phyloP scores from a whole-genome alignment of 1,140 invertebrate genomes.

The Drosophila pseudoobscura region DNA sequence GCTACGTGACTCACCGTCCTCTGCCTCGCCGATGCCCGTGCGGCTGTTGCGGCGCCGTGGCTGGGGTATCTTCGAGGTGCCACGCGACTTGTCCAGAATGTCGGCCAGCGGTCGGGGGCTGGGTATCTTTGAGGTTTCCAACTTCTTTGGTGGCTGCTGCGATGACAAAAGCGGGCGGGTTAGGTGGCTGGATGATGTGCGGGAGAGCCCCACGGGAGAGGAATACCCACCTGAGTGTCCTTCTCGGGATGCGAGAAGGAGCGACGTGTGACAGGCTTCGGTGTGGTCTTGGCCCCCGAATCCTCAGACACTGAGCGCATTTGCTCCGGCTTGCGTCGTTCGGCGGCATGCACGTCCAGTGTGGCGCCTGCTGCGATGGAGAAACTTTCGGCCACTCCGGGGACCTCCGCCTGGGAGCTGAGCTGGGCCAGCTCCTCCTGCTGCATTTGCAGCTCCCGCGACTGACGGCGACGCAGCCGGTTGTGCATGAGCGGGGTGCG shows the following conservation, averaged over 20 bases:
- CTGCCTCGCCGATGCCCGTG: slow-evolving; percentile 43
- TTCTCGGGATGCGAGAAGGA: slow-evolving; percentile 83
- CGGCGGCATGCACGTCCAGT: slow-evolving; percentile 28
- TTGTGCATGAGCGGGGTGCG: slow-evolving; percentile 79
- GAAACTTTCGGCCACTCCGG: neutral
- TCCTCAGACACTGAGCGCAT: slow-evolving; percentile 83
- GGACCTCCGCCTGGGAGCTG: slow-evolving; percentile 3
- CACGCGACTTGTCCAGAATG: slow-evolving; percentile 72
- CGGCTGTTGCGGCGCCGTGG: slow-evolving; percentile 69
- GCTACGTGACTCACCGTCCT: slow-evolving; percentile 66
- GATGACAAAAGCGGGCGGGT: neutral
- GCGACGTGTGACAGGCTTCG: slow-evolving; percentile 76
- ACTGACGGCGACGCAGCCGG: slow-evolving; percentile 69
- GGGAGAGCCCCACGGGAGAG: too few relatives aligned
- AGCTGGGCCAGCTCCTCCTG: slow-evolving; percentile 63
- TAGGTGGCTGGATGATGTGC: too few relatives aligned
- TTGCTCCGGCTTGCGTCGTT: slow-evolving; percentile 77
- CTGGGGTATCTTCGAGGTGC: slow-evolving; percentile 68
- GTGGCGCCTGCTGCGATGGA: neutral
- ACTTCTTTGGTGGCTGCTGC: slow-evolving; percentile 69
- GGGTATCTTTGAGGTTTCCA: slow-evolving; percentile 74
- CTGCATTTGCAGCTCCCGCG: slow-evolving; percentile 69
- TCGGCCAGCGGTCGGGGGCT: slow-evolving; percentile 78
- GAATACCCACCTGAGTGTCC: slow-evolving; percentile 66
- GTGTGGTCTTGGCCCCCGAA: slow-evolving; percentile 70